Conservation (phyloP, 2,113 vertebrate species). For the Hyaena hyaena region DNA sequence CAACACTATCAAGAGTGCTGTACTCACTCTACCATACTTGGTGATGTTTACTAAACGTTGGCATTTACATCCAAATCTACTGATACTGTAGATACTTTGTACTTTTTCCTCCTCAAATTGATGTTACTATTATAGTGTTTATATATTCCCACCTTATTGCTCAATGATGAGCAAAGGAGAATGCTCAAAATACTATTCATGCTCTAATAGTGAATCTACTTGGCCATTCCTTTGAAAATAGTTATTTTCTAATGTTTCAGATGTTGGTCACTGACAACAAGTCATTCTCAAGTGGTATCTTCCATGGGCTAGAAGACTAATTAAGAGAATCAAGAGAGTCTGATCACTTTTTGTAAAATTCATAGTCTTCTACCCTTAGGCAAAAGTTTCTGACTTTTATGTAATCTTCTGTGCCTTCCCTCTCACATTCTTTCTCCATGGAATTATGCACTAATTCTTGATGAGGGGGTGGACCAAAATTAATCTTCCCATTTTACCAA, state of each 20-base stretch:
- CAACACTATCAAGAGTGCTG: not conserved
- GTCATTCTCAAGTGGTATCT: not conserved
- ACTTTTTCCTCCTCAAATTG: not conserved
- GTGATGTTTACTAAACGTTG: not conserved
- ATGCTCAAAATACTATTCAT: not conserved
- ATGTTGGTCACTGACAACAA: not conserved
- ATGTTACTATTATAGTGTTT: not conserved
- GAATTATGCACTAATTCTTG: not conserved
- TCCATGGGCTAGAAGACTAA: not conserved
- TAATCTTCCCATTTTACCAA: not conserved
- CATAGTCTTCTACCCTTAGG: not conserved
- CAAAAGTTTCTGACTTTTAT: not conserved
- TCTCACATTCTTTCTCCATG: not conserved
- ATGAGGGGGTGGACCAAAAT: not conserved
- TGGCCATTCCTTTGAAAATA: not conserved
- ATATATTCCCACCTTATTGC: not conserved
- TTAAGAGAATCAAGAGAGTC: not conserved
- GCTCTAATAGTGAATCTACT: not conserved
- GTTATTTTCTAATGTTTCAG: not conserved
- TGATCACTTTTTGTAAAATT: not conserved
- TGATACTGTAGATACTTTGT: not conserved
- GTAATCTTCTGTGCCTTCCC: not conserved
- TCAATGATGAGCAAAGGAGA: not conserved
- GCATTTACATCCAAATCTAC: not conserved
- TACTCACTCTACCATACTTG: not conserved